phyloP scores from a whole-genome alignment of 2,797 vertebrate species.

The Myripristis jacobus region DNA sequence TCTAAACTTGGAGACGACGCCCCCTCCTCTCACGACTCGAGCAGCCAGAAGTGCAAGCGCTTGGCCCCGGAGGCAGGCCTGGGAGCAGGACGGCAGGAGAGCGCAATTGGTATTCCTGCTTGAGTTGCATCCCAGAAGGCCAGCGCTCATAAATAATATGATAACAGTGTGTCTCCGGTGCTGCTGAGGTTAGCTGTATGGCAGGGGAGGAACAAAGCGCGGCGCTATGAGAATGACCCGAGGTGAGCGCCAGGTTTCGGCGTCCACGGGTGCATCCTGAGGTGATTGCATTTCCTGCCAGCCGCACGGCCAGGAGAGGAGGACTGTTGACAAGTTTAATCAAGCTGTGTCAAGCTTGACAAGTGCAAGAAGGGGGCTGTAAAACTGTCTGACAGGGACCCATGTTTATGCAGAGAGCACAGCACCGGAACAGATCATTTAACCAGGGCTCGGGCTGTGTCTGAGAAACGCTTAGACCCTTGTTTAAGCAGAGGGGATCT shows the following conservation, averaged over 20 bases:
- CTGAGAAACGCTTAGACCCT: slow-evolving; percentile 35
- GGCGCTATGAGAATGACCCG: slow-evolving; percentile 66
- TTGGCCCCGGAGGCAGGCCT: slow-evolving; percentile 56
- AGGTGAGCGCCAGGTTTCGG: slow-evolving; percentile 66
- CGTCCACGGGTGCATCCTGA: slow-evolving; percentile 52
- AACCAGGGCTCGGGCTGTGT: slow-evolving; percentile 36
- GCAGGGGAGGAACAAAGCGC: slow-evolving; percentile 68
- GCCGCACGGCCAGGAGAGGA: slow-evolving; percentile 51
- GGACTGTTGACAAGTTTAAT: slow-evolving; percentile 79
- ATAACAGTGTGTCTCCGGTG: slow-evolving; percentile 75
- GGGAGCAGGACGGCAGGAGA: slow-evolving; percentile 59
- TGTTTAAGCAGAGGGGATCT: slow-evolving; percentile 63
- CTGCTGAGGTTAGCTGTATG: slow-evolving; percentile 78
- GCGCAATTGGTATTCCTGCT: slow-evolving; percentile 79
- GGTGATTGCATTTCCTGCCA: slow-evolving; percentile 54
- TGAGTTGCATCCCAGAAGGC: slow-evolving; percentile 77
- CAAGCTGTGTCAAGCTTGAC: slow-evolving; percentile 75
- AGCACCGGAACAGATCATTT: slow-evolving; percentile 57
- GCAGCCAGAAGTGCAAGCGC: slow-evolving; percentile 56
- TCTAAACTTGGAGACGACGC: slow-evolving; percentile 65
- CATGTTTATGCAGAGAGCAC: slow-evolving; percentile 68
- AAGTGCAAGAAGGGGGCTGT: slow-evolving; percentile 62
- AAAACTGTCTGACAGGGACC: slow-evolving; percentile 61
- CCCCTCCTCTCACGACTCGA: slow-evolving; percentile 14
- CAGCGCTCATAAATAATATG: slow-evolving; percentile 81